These are phyloP conservation scores for Podargus strigoides DNA, from an alignment of 2,797 vertebrate genomes.

Conservation along the genomic window DNA sequence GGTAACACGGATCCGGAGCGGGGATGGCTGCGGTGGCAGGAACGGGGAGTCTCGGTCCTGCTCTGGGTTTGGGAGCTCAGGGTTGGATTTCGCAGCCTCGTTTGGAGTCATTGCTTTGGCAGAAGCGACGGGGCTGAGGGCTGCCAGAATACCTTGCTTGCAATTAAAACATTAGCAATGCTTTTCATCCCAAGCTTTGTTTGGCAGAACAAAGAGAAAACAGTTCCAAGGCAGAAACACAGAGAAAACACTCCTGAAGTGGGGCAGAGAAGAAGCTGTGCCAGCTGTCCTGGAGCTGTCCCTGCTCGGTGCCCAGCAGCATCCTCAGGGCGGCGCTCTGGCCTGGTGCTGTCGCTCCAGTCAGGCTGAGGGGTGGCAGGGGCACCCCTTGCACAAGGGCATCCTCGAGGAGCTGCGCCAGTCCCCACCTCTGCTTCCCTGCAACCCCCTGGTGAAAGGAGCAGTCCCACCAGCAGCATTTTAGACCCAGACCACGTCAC, in stretches of 20 bases:
- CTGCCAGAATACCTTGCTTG: background rate
- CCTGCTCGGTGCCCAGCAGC: too few species aligned
- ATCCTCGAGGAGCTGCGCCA: background rate
- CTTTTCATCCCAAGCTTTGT: background rate
- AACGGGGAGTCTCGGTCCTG: fast-evolving
- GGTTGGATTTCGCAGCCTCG: too few species aligned
- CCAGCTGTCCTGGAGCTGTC: too few species aligned
- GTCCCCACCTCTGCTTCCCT: background rate
- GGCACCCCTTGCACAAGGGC: background rate
- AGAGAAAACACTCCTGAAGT: background rate
- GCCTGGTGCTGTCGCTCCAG: fast-evolving
- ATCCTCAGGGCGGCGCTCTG: too few species aligned
- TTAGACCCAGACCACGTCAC: fast-evolving
- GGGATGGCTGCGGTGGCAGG: fast-evolving
- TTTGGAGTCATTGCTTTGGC: background rate
- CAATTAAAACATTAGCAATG: background rate
- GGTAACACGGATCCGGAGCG: background rate
- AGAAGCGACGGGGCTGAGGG: background rate
- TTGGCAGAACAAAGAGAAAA: background rate
- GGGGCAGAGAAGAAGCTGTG: background rate
- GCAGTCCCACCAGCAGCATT: background rate
- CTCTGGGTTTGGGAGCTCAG: background rate
- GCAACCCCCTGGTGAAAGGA: background rate
- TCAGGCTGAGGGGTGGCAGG: background rate
- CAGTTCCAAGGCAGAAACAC: background rate